Conservation (phyloP, 1,140 invertebrate species). For the Hetaerina americana region DNA sequence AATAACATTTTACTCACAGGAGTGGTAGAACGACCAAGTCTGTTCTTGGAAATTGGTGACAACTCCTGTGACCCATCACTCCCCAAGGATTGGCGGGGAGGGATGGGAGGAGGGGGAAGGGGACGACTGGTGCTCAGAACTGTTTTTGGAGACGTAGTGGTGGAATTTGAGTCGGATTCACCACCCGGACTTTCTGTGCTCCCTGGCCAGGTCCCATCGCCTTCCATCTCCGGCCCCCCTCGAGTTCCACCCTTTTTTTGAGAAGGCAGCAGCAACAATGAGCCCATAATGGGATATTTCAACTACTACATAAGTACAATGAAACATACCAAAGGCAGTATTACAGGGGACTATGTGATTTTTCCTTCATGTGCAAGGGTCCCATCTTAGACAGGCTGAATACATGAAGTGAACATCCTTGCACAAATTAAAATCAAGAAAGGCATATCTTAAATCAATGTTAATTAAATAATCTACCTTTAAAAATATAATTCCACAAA, state of each 20-base stretch:
- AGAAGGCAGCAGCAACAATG: too few species aligned
- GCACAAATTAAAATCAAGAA: too few species aligned
- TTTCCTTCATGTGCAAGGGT: too few species aligned
- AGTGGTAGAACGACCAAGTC: slow-evolving; percentile 22
- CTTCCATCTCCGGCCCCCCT: neutral
- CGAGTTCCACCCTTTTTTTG: neutral
- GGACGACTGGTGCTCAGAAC: slow-evolving; percentile 38
- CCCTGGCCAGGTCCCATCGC: neutral
- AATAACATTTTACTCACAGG: slow-evolving; percentile 2
- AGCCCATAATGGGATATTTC: too few species aligned
- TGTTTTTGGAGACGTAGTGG: slow-evolving; percentile 49
- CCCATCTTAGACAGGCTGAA: too few species aligned
- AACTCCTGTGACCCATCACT: slow-evolving; percentile 17
- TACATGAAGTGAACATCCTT: too few species aligned
- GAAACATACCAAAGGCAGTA: too few species aligned
- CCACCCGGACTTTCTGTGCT: slow-evolving; percentile 39
- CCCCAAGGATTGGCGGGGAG: slow-evolving; percentile 19
- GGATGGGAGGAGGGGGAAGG: slow-evolving; percentile 14
- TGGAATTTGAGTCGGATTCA: slow-evolving; percentile 59
- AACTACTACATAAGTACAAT: too few species aligned
- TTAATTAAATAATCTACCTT: too few species aligned
- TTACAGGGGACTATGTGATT: too few species aligned
- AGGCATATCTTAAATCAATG: too few species aligned
- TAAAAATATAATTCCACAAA: too few species aligned
- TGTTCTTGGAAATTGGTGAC: neutral